Conservation (phyloP, 1,140 invertebrate species). For the Anastrepha obliqua region DNA sequence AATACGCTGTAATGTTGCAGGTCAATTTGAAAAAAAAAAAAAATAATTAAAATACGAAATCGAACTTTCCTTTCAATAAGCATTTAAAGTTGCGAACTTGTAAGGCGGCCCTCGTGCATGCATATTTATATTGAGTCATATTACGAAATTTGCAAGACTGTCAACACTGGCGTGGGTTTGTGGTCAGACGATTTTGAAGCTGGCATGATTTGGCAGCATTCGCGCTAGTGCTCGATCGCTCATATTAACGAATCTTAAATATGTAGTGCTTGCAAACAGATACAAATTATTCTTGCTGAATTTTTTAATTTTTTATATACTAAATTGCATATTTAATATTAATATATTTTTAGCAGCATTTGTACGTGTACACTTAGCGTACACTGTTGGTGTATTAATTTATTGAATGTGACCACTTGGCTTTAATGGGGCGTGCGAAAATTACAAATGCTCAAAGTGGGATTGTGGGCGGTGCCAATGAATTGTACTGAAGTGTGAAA, state of each 20-base stretch:
- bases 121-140: background rate
- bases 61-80: no score
- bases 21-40: no score
- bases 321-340: constrained; percentile 15
- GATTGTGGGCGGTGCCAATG: constrained; percentile 8
- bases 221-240: background rate
- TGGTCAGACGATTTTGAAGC: constrained; percentile 19
- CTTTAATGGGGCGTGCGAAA: background rate
- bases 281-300: background rate
- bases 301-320: background rate
- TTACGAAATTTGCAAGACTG: background rate
- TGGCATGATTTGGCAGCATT: constrained; percentile 39
- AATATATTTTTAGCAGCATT: background rate
- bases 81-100: no score
- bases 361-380: background rate
- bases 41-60: no score
- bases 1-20: no score
- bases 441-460: background rate
- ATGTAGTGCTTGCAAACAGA: background rate
- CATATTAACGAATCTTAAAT: background rate
- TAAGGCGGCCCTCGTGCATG: background rate
- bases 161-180: constrained; percentile 44
- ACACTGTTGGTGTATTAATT: background rate
- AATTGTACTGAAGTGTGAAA: constrained; percentile 16
- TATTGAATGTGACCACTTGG: background rate